phyloP scores from a whole-genome alignment of 2,113 vertebrate species.

The Antechinus stuartii region DNA sequence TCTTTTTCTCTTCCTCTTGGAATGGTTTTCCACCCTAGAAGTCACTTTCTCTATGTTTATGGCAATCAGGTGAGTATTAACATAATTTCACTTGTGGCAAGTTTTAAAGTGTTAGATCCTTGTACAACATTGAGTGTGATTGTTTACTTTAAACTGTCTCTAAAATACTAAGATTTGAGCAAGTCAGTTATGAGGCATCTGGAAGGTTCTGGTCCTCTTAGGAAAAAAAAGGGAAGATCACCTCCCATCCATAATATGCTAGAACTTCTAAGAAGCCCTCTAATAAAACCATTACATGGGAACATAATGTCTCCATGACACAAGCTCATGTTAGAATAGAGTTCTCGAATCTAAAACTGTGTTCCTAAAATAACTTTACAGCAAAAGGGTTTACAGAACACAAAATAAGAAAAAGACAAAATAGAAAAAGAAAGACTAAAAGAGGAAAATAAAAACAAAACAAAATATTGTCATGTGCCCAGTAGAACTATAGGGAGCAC shows the following conservation, averaged over 20 bases:
- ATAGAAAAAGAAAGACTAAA: too few relatives aligned
- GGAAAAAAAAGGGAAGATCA: neutral
- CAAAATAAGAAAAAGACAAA: too few relatives aligned
- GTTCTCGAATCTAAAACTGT: too few relatives aligned
- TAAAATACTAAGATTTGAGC: neutral
- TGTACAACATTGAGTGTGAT: neutral
- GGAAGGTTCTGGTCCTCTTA: neutral
- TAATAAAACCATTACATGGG: too few relatives aligned
- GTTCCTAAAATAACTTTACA: too few relatives aligned
- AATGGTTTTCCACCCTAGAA: conserved; percentile 73
- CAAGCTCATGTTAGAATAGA: too few relatives aligned
- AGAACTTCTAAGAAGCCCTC: neutral
- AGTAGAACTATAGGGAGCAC: too few relatives aligned
- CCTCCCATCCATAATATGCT: neutral
- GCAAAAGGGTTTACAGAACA: too few relatives aligned
- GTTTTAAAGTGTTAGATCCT: neutral
- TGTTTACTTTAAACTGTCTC: neutral
- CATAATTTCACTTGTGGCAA: neutral
- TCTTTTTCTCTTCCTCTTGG: conserved; percentile 17
- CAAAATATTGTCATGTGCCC: too few relatives aligned
- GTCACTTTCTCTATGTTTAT: conserved; percentile 72
- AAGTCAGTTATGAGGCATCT: neutral
- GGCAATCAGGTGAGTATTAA: conserved; percentile 65
- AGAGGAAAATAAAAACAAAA: too few relatives aligned
- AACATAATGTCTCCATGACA: neutral